Percentiles rank a stretch among this genome's conserved stretches.
Evolutionary conservation across 2,797 vertebrate species (phyloP).

Genomic region (Crenuchus spilurus): DNA sequence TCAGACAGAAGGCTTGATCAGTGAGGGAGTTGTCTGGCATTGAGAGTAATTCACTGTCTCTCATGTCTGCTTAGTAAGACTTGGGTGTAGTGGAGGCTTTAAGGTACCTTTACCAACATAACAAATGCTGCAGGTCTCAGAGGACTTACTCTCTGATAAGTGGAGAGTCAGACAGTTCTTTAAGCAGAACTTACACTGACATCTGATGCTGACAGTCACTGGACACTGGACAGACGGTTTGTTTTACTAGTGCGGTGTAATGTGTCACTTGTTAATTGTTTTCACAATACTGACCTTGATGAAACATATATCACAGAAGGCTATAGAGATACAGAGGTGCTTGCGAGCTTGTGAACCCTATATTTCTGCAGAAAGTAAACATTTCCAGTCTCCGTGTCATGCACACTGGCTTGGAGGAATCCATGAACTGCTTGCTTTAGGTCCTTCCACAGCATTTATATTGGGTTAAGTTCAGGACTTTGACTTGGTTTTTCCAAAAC

Average conservation of each 20-base stretch:
- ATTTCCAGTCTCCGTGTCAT: no score
- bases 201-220: not conserved
- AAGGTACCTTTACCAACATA: slow-evolving; percentile 19
- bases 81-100: not conserved
- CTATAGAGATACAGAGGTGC: no score
- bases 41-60: not conserved
- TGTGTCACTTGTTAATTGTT: not conserved
- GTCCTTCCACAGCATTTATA: no score
- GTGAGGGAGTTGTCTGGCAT: not conserved
- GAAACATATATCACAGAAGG: no score
- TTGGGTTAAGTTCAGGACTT: no score
- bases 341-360: no score
- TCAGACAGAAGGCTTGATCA: not conserved
- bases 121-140: slow-evolving; percentile 54
- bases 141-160: slow-evolving; percentile 35
- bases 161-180: slow-evolving; percentile 39
- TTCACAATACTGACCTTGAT: no score
- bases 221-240: not conserved
- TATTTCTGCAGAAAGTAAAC: no score
- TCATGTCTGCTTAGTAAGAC: not conserved
- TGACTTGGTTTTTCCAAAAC: no score
- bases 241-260: not conserved
- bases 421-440: no score
- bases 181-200: slow-evolving; percentile 4
- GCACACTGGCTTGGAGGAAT: no score